Percentiles rank a stretch among this genome's conserved stretches.
Evolutionary conservation across 2,797 vertebrate genomes (phyloP).

Genomic region (Phalloptychus januarius): DNA sequence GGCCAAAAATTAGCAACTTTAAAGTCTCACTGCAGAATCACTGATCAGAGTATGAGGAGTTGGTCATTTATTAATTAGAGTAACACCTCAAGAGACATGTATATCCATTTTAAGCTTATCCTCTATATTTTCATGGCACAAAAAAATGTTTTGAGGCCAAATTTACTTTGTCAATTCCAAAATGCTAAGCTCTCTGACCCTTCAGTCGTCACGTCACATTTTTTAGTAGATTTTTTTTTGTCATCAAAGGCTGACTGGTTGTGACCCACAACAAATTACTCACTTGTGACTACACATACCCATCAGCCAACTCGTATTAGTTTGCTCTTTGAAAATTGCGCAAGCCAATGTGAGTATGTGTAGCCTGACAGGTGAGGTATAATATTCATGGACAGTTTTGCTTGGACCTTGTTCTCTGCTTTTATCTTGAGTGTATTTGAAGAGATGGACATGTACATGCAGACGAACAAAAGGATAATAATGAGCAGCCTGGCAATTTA

Average conservation of each 20-base stretch:
- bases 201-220: constrained; percentile 23
- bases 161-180: constrained; percentile 30
- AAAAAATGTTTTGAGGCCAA: constrained; percentile 13
- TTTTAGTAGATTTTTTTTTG: constrained; percentile 57
- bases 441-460: neutral
- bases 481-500: neutral
- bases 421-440: constrained; percentile 22
- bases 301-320: constrained; percentile 21
- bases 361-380: constrained; percentile 1
- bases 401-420: neutral
- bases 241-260: constrained; percentile 61
- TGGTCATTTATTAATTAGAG: neutral
- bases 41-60: constrained; percentile 27
- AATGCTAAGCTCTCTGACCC: constrained; percentile 51
- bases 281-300: constrained; percentile 37
- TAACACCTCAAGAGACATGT: neutral
- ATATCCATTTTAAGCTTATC: neutral
- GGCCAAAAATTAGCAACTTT: neutral
- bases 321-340: constrained; percentile 29
- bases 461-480: neutral
- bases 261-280: constrained; percentile 63
- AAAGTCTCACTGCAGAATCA: constrained; percentile 12
- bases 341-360: neutral
- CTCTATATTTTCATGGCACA: neutral
- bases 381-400: constrained; percentile 24